phyloP scores from a whole-genome alignment of 2,888 invertebrate genomes.

The Zaprionus lineosus region DNA sequence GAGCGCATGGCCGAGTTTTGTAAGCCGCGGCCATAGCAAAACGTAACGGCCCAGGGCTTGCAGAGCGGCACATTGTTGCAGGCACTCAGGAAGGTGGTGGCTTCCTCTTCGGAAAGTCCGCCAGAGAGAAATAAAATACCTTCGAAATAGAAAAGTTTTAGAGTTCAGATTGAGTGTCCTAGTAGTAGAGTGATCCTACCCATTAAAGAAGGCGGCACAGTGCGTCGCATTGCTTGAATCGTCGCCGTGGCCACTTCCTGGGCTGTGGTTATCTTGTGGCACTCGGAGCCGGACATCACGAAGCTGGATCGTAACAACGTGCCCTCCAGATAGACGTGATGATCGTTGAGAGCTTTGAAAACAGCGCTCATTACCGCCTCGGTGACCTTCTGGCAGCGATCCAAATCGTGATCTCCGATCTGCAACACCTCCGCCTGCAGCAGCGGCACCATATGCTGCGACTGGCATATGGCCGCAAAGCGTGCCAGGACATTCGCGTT shows the following conservation, averaged over 20 bases:
- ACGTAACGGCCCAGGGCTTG: constrained; percentile 98
- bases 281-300: constrained; percentile 95
- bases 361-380: constrained; percentile 96
- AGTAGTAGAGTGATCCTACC: constrained; percentile 85
- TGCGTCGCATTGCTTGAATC: constrained; percentile 94
- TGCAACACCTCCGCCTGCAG: constrained; percentile 99
- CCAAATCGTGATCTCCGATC: constrained; percentile 97
- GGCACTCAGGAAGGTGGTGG: constrained; percentile 96
- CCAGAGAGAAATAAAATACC: constrained; percentile 98
- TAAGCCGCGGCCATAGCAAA: constrained; percentile 98
- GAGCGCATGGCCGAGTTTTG: constrained; percentile 97
- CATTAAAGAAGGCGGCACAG: constrained; percentile 97
- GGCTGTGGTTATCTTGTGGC: constrained; percentile 88
- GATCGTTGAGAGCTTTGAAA: constrained; percentile 97
- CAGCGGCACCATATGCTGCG: constrained; percentile 98
- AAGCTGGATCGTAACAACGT: constrained; percentile 99
- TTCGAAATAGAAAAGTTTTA: constrained; percentile 66
- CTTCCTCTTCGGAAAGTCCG: constrained; percentile 99
- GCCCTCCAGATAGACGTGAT: constrained; percentile 98
- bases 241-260: constrained; percentile 95
- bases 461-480: constrained; percentile 97
- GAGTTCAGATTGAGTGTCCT: too few relatives aligned
- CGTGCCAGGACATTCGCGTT: constrained; percentile 98
- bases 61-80: constrained; percentile 93
- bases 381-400: constrained; percentile 95